Conservation (phyloP, 2,797 vertebrate genomes). For the Gephyroberyx darwinii region DNA sequence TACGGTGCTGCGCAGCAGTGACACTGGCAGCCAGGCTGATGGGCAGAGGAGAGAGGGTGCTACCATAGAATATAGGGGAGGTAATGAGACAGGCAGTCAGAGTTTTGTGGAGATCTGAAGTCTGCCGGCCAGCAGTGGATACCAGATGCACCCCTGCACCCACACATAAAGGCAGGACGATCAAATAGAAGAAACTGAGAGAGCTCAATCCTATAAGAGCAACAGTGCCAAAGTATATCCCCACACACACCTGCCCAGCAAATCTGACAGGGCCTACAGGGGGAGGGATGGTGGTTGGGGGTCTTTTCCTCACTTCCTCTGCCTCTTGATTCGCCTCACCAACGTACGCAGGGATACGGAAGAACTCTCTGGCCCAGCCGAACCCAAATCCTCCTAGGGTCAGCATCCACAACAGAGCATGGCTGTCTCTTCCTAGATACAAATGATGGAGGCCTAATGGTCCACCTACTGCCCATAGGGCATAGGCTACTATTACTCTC, state of each 20-base stretch:
- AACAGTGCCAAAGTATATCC: conserved; percentile 89
- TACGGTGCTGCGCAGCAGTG: conserved; percentile 82
- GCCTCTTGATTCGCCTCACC: conserved; percentile 79
- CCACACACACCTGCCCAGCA: conserved; percentile 85
- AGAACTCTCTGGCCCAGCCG: conserved; percentile 87
- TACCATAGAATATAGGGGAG: conserved; percentile 88
- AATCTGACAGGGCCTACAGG: conserved; percentile 81
- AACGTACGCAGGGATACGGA: conserved; percentile 88
- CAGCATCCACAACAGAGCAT: conserved; percentile 92
- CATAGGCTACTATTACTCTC: conserved; percentile 84
- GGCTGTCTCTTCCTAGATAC: conserved; percentile 90
- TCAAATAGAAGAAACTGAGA: conserved; percentile 84
- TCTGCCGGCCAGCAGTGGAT: conserved; percentile 85
- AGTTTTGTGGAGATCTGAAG: conserved; percentile 83
- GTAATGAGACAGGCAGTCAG: conserved; percentile 83
- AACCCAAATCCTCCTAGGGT: conserved; percentile 89
- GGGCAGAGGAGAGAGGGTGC: conserved; percentile 85
- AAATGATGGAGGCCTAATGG: conserved; percentile 90
- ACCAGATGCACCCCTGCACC: conserved; percentile 90
- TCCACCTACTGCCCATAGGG: conserved; percentile 83
- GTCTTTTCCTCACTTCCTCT: conserved; percentile 28
- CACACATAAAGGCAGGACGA: conserved; percentile 87
- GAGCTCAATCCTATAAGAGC: conserved; percentile 87
- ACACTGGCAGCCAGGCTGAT: conserved; percentile 87
- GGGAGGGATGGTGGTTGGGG: conserved; percentile 33